Evolutionary conservation across 2,113 vertebrate species (phyloP).

Genomic region (Amphiprion percula): DNA sequence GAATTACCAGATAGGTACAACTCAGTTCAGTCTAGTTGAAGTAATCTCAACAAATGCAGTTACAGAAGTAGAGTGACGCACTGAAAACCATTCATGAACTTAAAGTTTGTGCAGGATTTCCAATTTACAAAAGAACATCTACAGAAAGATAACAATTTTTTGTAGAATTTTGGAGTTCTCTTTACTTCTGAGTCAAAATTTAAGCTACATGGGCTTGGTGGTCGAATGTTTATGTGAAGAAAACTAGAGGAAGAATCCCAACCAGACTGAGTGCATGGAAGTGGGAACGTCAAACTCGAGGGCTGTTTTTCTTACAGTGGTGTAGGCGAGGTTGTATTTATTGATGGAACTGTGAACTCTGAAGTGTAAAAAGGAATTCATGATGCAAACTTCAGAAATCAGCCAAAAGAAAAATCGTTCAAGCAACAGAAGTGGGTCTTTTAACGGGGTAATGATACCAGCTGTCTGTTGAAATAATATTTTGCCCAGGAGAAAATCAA

Average conservation of each 20-base stretch:
- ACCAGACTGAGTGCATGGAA: background rate
- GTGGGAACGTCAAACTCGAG: too few species aligned
- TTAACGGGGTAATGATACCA: background rate
- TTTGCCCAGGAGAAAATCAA: background rate
- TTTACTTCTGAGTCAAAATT: background rate
- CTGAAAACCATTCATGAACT: background rate
- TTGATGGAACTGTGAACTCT: background rate
- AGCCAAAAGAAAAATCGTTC: background rate
- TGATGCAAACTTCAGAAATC: background rate
- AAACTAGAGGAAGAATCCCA: background rate
- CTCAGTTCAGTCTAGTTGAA: too few species aligned
- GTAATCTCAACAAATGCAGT: too few species aligned
- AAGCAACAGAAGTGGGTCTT: background rate
- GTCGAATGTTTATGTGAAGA: background rate
- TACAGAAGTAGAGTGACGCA: too few species aligned
- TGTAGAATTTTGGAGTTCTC: background rate
- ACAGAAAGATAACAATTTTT: background rate
- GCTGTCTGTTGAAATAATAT: background rate
- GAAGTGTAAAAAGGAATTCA: background rate
- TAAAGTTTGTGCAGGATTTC: background rate
- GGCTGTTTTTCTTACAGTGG: background rate
- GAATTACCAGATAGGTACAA: too few species aligned
- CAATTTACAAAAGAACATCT: background rate
- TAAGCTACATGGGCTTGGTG: background rate
- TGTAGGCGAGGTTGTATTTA: background rate